phyloP scores from a whole-genome alignment of 2,797 vertebrate genomes.

The Anniella stebbinsi region DNA sequence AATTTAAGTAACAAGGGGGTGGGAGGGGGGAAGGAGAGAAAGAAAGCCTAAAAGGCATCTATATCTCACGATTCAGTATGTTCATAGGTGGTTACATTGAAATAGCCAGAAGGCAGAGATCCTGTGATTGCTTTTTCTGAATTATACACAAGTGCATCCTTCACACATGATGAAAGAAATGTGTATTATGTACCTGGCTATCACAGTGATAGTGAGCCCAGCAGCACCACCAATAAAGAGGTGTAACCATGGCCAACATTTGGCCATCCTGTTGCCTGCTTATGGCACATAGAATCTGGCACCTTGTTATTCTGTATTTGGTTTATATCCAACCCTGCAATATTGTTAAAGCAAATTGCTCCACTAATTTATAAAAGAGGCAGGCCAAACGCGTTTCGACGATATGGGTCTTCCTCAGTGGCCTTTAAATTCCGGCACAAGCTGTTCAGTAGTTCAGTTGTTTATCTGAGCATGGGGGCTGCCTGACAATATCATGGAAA shows the following conservation, averaged over 20 bases:
- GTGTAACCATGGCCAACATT: not conserved
- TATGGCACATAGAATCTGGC: not conserved
- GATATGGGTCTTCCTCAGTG: too few species aligned
- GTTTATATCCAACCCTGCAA: too few species aligned
- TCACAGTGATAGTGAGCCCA: not conserved
- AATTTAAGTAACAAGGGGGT: not conserved
- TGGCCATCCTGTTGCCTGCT: not conserved
- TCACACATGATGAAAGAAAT: not conserved
- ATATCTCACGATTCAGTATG: not conserved
- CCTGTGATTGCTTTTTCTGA: not conserved
- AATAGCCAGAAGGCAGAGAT: not conserved
- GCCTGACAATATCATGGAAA: too few species aligned
- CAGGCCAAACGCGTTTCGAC: too few species aligned
- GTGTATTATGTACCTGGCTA: not conserved
- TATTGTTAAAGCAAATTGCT: too few species aligned
- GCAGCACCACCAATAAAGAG: not conserved
- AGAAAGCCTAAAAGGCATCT: not conserved
- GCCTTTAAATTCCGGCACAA: too few species aligned
- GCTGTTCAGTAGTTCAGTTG: too few species aligned
- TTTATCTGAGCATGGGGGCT: too few species aligned
- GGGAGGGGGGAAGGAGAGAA: too few species aligned
- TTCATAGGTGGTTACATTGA: not conserved
- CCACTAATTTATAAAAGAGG: too few species aligned
- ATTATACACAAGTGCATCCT: not conserved
- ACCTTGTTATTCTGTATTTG: not conserved